Conservation (phyloP, 1,140 invertebrate species). For the Drosophila aff. region DNA sequence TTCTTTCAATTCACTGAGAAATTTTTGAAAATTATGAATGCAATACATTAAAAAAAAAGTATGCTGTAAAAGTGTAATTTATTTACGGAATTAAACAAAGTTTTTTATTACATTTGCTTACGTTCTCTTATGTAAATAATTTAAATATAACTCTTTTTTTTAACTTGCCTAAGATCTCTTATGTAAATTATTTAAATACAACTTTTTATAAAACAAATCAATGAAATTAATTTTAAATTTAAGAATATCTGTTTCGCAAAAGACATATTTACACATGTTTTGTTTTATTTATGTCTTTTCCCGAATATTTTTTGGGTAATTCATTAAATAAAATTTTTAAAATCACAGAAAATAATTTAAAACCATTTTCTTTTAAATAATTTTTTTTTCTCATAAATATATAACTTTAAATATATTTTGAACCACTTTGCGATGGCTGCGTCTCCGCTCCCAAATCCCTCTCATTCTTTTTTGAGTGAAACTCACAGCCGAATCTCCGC, state of each 20-base stretch:
- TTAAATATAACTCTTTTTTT: too few species aligned
- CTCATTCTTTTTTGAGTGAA: constrained; percentile 53
- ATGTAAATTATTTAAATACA: too few species aligned
- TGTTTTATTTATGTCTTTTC: background rate
- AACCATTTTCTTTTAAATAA: background rate
- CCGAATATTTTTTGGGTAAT: background rate
- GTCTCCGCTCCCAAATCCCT: constrained; percentile 32
- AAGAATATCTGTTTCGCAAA: too few species aligned
- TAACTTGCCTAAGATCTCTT: too few species aligned
- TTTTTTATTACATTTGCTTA: too few species aligned
- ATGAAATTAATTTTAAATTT: too few species aligned
- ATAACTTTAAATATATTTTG: background rate
- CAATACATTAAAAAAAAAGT: too few species aligned
- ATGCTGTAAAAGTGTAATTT: too few species aligned
- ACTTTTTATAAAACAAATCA: too few species aligned
- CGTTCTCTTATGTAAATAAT: too few species aligned
- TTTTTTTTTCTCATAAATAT: background rate
- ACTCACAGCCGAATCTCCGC: constrained; percentile 54
- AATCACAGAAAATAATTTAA: background rate
- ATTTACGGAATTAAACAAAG: too few species aligned
- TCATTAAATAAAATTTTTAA: background rate
- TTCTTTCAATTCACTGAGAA: background rate
- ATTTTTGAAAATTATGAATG: background rate
- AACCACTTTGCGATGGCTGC: constrained; percentile 7
- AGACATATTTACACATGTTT: too few species aligned